phyloP scores from a whole-genome alignment of 2,797 vertebrate genomes.

The Delichon dasypus region DNA sequence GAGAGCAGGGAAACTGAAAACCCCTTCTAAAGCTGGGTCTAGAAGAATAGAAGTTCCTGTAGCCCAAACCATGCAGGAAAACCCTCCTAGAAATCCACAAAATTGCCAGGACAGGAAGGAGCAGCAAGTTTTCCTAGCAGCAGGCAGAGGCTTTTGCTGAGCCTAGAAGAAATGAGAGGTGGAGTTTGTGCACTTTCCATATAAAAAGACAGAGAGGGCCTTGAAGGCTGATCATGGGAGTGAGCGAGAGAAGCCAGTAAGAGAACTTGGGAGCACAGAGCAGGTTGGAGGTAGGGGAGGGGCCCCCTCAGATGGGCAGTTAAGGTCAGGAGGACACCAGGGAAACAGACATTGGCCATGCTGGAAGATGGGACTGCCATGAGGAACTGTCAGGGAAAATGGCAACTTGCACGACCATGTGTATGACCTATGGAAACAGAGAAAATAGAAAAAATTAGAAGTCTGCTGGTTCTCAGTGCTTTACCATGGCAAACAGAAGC shows the following conservation, averaged over 20 bases:
- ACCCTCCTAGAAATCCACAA: neutral
- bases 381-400: neutral
- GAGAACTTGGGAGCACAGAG: neutral
- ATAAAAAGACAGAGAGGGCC: neutral
- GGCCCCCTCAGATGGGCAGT: neutral
- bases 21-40: neutral
- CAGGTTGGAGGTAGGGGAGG: neutral
- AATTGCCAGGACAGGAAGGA: neutral
- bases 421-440: neutral
- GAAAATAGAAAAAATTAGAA: neutral
- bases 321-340: neutral
- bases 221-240: neutral
- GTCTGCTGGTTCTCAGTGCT: neutral
- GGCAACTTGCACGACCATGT: rapidly evolving
- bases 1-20: neutral
- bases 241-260: neutral
- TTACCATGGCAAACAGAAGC: neutral
- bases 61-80: neutral
- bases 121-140: neutral
- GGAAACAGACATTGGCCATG: neutral
- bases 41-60: neutral
- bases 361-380: neutral
- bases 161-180: neutral
- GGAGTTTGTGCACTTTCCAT: neutral
- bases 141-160: neutral